Evolutionary conservation across 2,888 invertebrate genomes (phyloP), one percentile per base, ranked within the genome.

Genomic region (Pemphredon lugubris): DNA sequence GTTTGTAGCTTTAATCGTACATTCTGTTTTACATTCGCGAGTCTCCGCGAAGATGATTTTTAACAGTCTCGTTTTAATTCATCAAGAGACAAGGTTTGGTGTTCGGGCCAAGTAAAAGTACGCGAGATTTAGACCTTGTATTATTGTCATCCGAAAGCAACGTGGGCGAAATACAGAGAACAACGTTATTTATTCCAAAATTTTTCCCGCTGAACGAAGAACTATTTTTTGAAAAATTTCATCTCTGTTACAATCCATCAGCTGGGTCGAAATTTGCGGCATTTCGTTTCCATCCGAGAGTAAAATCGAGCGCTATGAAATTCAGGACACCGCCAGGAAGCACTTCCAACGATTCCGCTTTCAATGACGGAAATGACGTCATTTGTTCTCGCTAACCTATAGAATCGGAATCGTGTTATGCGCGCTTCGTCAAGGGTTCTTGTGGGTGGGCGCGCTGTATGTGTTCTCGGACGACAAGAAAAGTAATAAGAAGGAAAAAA

Each of bases 341-440:
- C 32, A 11, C 21, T 13, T 14, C 20, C 32, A 47, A n/a, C 51
- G 45, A 40, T 51, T 51, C 45, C 57, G 32, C 34, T 64, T 57
- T 57, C 65, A 58, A 51, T 65, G 55, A 65, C 26, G 32, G 6
- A 47, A 30, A 32, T 51, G 57, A 58, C 58, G 47, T 65, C 51
- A 58, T 68, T 68, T 64, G 55, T 67, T 65, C 65, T 39, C 55
- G 7, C 32, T 7, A n/a, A 40, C 53, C 67, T 9, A 47, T 58
- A 45, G 65, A 23, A 51, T 20, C 32, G 45, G 26, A 68, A 68
- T 65, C 68, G 55, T 45, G 51, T 68, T 65, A 57, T 57, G n/a
- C n/a, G 57, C 67, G 67, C 37, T 57, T 23, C 57, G 32, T n/a
- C n/a, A n/a, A n/a, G n/a, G n/a, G n/a, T n/a, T 65, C 44, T 18